Evolutionary conservation across 1,140 invertebrate genomes (phyloP).

Genomic region (Goniozus legneri): DNA sequence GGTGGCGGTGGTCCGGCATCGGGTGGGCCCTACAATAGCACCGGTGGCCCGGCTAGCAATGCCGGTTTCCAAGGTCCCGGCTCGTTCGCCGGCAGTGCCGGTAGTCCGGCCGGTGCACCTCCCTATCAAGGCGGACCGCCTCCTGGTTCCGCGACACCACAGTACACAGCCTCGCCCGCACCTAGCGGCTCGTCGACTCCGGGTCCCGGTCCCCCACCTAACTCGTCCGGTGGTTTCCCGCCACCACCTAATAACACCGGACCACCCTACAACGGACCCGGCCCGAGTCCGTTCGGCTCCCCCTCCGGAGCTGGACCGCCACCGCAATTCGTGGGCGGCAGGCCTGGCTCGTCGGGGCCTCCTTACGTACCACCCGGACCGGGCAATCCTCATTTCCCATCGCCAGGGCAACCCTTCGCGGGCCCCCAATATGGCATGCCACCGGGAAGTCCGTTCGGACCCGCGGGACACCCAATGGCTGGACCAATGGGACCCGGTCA

Average conservation of each 20-base stretch:
- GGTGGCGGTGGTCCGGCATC: slow-evolving; percentile 45
- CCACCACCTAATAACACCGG: slow-evolving; percentile 62
- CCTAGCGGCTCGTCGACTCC: slow-evolving; percentile 74
- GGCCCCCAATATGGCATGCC: slow-evolving; percentile 66
- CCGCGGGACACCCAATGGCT: slow-evolving; percentile 60
- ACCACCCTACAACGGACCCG: slow-evolving; percentile 65
- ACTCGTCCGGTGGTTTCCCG: slow-evolving; percentile 61
- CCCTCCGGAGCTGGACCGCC: slow-evolving; percentile 62
- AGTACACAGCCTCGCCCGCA: slow-evolving; percentile 72
- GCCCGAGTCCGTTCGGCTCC: slow-evolving; percentile 63
- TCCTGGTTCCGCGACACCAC: slow-evolving; percentile 68
- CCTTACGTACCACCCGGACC: slow-evolving; percentile 61
- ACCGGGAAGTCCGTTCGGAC: slow-evolving; percentile 67
- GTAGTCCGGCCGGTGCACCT: slow-evolving; percentile 62
- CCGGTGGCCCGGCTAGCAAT: slow-evolving; percentile 58
- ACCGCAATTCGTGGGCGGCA: slow-evolving; percentile 62
- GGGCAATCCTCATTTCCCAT: slow-evolving; percentile 65
- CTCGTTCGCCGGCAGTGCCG: slow-evolving; percentile 62
- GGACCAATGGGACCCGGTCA: slow-evolving; percentile 61
- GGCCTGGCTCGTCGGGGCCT: slow-evolving; percentile 67
- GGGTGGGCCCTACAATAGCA: slow-evolving; percentile 52
- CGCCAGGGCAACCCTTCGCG: slow-evolving; percentile 62
- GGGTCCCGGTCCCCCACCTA: slow-evolving; percentile 61
- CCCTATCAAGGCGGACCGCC: slow-evolving; percentile 65
- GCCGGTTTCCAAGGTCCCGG: slow-evolving; percentile 59